Conservation (phyloP, 2,113 vertebrate genomes). For the Pituophis catenifer region DNA sequence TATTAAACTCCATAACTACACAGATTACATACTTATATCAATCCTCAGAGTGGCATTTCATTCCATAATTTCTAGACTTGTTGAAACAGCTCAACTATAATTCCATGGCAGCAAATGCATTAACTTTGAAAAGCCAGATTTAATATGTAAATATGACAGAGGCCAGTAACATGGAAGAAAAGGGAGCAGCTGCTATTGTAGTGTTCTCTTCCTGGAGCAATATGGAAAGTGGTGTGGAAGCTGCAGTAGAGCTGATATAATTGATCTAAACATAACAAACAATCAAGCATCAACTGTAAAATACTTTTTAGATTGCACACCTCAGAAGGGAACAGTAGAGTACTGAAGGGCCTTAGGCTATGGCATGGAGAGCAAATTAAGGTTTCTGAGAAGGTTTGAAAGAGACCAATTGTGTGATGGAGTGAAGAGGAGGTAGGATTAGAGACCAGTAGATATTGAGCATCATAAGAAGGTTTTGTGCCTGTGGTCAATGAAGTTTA, state of each 20-base stretch:
- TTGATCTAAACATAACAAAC: background rate
- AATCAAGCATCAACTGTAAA: background rate
- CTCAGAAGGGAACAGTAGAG: background rate
- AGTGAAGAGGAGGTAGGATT: background rate
- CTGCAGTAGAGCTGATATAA: background rate
- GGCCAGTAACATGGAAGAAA: background rate
- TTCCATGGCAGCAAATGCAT: background rate
- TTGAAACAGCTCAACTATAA: background rate
- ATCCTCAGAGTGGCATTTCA: background rate
- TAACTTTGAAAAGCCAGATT: background rate
- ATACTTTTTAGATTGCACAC: background rate
- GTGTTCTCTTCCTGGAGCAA: background rate
- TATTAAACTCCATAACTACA: background rate
- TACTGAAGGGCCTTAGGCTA: background rate
- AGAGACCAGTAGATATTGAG: background rate
- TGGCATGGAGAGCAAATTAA: background rate
- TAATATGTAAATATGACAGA: background rate
- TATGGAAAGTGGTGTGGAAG: background rate
- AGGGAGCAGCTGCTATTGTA: background rate
- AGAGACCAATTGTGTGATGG: background rate
- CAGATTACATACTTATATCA: background rate
- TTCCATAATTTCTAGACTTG: background rate
- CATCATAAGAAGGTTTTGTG: background rate
- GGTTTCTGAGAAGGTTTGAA: background rate
- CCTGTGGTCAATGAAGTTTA: background rate